Base-by-base conservation (phyloP, 1,140 invertebrate genomes). In the Trinorchestia longiramus region DNA sequence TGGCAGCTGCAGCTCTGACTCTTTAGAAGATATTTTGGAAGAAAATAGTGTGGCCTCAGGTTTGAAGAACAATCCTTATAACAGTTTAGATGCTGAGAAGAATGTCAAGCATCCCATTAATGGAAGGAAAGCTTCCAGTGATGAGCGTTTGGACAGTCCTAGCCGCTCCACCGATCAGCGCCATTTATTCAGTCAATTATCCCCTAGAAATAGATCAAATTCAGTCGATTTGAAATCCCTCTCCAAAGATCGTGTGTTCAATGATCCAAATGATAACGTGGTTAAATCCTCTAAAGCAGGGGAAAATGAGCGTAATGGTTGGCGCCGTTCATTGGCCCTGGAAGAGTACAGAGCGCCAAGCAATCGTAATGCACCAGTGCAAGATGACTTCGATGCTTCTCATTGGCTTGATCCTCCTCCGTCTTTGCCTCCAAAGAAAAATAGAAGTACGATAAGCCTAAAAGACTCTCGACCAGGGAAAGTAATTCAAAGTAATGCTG, bases 21-120 rank as follows among this genome's bases (percentile, higher is more conserved):
- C 92, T 43, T 94, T 94, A 40, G 92, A 47, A 45, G 44, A 94
- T 45, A 94, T 94, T 94, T 45, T 94, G 43, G 92, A 94, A 94
- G 92, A 94, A 47, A n/a, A 8, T 36, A 0, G 40, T 94, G 19
- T 15, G 36, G 43, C 3, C 11, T 91, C 43, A 44, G 43, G 43
- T 42, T 23, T 43, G 8, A 77, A 77, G 62, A 43, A 91, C 43
- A 44, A 4, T 91, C 4, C 41, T 19, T 91, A 91, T 42, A 91
- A 91, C 41, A 42, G 19, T 19, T 53, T 53, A 19, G 19, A 91
- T 91, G 3, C 41, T 4, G 88, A 91, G 43, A 11, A 44, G 43
- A 91, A 90, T 90, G n/a, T 36, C 0, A 42, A 17, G 11, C 88
- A 43, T 28, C n/a, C n/a, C 43, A 43, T 90, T 90, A 90, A 45